Percentiles rank a stretch among this genome's conserved stretches.
Conservation (phyloP, 2,797 vertebrate genomes). For the Microtus agrestis region DNA sequence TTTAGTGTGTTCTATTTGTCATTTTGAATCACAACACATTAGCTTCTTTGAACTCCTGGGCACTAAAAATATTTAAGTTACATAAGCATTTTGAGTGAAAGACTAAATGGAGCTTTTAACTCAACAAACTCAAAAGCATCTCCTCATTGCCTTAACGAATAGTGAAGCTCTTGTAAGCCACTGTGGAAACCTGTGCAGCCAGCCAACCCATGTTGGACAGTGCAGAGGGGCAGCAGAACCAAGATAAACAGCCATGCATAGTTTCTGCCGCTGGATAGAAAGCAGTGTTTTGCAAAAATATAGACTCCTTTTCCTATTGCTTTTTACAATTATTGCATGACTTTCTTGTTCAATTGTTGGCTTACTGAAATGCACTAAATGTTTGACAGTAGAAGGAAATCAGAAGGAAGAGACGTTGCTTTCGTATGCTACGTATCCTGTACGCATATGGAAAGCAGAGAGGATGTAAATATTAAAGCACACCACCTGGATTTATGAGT, state of each 20-base stretch:
- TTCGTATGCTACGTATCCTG: not conserved
- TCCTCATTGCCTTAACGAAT: conserved; percentile 80
- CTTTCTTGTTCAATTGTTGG: conserved; percentile 70
- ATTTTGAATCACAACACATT: conserved; percentile 88
- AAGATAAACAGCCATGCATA: conserved; percentile 81
- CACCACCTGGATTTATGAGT: not conserved
- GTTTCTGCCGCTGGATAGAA: conserved; percentile 75
- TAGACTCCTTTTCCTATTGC: conserved; percentile 75
- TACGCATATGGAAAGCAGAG: conserved; percentile 53
- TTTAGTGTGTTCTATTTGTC: conserved; percentile 89
- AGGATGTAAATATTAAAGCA: conserved; percentile 37
- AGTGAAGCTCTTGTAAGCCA: conserved; percentile 81
- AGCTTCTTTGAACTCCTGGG: conserved; percentile 86
- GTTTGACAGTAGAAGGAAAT: conserved; percentile 47
- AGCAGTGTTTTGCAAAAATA: conserved; percentile 74
- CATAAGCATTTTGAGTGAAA: conserved; percentile 86
- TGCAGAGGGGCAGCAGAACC: conserved; percentile 73
- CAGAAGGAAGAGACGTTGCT: not conserved
- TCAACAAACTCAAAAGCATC: conserved; percentile 84
- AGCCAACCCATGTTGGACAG: conserved; percentile 71
- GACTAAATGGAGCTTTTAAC: conserved; percentile 85
- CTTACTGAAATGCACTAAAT: conserved; percentile 31
- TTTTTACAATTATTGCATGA: conserved; percentile 76
- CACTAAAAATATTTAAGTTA: conserved; percentile 89
- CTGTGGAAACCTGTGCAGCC: conserved; percentile 71